A percentile compares a stretch with the other conserved stretches of the same genome.
These are phyloP conservation scores for Mycogona germanica DNA, from an alignment of 2,888 invertebrate species.

Conservation along the genomic window DNA sequence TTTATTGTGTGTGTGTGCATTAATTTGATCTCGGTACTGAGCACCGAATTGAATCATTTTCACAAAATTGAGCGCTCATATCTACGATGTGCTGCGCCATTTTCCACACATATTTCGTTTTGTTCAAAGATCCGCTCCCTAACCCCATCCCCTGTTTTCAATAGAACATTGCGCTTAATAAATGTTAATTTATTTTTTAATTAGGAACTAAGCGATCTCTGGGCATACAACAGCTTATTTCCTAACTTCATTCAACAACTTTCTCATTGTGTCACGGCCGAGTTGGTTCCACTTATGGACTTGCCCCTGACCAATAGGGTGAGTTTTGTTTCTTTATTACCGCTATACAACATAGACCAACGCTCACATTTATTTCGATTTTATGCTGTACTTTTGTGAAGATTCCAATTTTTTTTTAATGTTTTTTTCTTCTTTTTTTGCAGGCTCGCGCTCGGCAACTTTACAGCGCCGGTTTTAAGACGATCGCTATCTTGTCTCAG, in stretches of 20 bases:
- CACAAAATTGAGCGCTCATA: too few relatives aligned
- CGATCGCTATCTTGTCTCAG: constrained; percentile 59
- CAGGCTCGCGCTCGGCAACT: constrained; percentile 75
- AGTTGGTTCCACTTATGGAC: constrained; percentile 70
- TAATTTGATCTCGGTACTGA: too few relatives aligned
- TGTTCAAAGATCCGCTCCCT: too few relatives aligned
- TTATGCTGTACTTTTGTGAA: too few relatives aligned
- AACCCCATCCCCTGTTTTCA: not conserved
- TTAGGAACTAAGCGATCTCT: constrained; percentile 59
- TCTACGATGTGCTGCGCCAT: too few relatives aligned
- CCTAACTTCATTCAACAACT: constrained; percentile 57
- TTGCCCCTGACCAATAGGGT: constrained; percentile 77
- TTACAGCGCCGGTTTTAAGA: constrained; percentile 66
- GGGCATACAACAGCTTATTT: constrained; percentile 67
- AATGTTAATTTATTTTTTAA: not conserved
- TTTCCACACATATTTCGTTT: too few relatives aligned
- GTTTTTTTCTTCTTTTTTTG: constrained; percentile 23
- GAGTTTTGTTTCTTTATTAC: constrained; percentile 22
- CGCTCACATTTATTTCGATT: too few relatives aligned
- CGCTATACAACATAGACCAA: too few relatives aligned
- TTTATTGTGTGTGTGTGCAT: too few relatives aligned
- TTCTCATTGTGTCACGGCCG: constrained; percentile 65
- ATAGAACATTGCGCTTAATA: not conserved
- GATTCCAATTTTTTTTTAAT: constrained; percentile 2
- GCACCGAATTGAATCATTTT: too few relatives aligned